A percentile compares a stretch with the other conserved stretches of the same genome.
Conservation (phyloP, 2,888 invertebrate genomes). For the Idaea dimidiata region DNA sequence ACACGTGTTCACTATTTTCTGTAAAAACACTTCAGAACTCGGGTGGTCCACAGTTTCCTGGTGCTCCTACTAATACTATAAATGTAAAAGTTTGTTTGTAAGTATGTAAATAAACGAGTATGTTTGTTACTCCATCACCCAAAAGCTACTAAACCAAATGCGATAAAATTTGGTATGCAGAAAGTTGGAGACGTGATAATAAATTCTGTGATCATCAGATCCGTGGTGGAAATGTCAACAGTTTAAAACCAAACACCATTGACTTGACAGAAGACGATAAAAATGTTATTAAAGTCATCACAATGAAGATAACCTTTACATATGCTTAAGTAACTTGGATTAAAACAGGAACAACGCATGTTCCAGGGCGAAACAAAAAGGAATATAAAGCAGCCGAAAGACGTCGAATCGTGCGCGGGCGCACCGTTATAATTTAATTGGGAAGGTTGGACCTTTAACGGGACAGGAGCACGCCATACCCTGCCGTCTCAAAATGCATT, state of each 20-base stretch:
- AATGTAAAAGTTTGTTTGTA: too few species aligned
- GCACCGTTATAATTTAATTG: conserved; percentile 33
- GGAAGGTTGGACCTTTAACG: conserved; percentile 31
- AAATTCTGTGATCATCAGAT: too few species aligned
- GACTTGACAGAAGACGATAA: too few species aligned
- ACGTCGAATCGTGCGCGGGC: conserved; percentile 27
- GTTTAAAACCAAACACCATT: too few species aligned
- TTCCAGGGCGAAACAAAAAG: background rate
- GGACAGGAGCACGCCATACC: conserved; percentile 29
- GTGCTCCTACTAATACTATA: background rate
- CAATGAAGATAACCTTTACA: background rate
- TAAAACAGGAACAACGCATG: background rate
- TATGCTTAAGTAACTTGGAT: background rate
- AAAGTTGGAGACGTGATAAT: too few species aligned
- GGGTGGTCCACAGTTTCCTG: background rate
- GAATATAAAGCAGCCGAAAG: conserved; percentile 1
- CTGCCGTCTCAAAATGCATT: conserved; percentile 5
- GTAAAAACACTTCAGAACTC: background rate
- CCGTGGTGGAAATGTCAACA: too few species aligned
- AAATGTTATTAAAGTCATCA: too few species aligned
- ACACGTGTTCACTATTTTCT: background rate
- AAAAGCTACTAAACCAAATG: too few species aligned
- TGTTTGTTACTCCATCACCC: too few species aligned
- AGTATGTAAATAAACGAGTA: too few species aligned
- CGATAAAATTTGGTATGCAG: too few species aligned